Evolutionary conservation across 2,113 vertebrate species (phyloP).

Genomic region (Anolis carolinensis): DNA sequence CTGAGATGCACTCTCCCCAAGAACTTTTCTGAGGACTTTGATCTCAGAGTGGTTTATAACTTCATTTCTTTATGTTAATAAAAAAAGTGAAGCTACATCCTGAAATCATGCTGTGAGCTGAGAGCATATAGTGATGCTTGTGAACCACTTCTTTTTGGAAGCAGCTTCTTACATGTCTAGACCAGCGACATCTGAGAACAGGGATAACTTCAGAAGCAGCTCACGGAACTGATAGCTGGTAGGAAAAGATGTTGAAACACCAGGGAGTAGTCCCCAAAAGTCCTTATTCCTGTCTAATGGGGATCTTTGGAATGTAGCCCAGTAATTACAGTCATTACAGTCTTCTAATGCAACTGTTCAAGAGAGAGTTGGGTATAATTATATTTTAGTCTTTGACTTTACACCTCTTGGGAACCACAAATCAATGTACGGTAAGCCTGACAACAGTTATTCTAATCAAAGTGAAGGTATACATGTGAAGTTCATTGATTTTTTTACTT

Average conservation of each 20-base stretch:
- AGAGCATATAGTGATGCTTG: not conserved
- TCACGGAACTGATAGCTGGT: not conserved
- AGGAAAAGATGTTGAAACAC: not conserved
- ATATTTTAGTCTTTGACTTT: constrained; percentile 44
- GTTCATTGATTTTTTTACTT: constrained; percentile 13
- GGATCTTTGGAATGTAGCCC: constrained; percentile 14
- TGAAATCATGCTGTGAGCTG: not conserved
- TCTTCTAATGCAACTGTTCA: constrained; percentile 54
- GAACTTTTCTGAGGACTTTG: too few species aligned
- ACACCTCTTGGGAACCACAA: constrained; percentile 21
- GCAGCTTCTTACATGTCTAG: not conserved
- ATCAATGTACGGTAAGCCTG: constrained; percentile 8
- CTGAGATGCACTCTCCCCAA: too few species aligned
- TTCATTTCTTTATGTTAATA: constrained; percentile 35
- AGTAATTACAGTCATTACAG: constrained; percentile 53
- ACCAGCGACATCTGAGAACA: not conserved
- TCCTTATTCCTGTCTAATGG: not conserved
- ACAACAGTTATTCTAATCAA: constrained; percentile 43
- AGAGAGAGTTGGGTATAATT: constrained; percentile 40
- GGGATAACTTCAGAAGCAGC: not conserved
- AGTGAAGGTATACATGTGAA: constrained; percentile 6
- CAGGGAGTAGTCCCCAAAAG: not conserved
- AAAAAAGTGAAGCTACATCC: not conserved
- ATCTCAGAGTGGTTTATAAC: too few species aligned
- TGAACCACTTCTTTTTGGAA: not conserved